Evolutionary conservation across 2,797 vertebrate species (phyloP).

Genomic region (Scolopax rusticola): DNA sequence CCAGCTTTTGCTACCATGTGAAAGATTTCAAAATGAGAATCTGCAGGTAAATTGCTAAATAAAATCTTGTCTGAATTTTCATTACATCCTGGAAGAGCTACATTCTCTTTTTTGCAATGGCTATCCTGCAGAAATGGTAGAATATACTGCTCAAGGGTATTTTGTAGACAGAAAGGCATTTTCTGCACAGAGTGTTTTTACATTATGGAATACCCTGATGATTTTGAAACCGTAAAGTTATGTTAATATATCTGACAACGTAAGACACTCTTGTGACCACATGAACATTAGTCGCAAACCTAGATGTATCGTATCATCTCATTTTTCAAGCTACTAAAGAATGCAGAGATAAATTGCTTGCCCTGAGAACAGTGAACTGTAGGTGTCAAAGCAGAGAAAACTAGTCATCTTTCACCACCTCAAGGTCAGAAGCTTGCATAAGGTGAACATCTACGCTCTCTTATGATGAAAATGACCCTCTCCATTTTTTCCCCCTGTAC

Average conservation of each 20-base stretch:
- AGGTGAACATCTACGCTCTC: neutral
- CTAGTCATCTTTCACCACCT: neutral
- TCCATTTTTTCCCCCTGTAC: accelerated
- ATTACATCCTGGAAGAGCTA: neutral
- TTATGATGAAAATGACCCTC: neutral
- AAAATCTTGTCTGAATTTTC: conserved; percentile 16
- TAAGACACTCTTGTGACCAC: neutral
- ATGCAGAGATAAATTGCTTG: neutral
- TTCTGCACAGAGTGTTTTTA: neutral
- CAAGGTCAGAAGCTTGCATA: neutral
- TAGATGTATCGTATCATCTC: neutral
- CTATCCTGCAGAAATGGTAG: neutral
- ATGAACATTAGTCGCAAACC: neutral
- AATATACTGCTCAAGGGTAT: neutral
- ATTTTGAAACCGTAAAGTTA: neutral
- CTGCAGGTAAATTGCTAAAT: neutral
- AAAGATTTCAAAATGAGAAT: neutral
- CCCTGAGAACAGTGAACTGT: neutral
- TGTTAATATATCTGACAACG: neutral
- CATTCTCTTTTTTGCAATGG: neutral
- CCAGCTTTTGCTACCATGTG: neutral
- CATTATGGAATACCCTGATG: neutral
- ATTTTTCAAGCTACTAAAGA: neutral
- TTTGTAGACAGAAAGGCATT: neutral
- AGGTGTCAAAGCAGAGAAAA: conserved; percentile 2